Base-by-base conservation (phyloP, 2,113 vertebrate species). In the Corydoras sp. region DNA sequence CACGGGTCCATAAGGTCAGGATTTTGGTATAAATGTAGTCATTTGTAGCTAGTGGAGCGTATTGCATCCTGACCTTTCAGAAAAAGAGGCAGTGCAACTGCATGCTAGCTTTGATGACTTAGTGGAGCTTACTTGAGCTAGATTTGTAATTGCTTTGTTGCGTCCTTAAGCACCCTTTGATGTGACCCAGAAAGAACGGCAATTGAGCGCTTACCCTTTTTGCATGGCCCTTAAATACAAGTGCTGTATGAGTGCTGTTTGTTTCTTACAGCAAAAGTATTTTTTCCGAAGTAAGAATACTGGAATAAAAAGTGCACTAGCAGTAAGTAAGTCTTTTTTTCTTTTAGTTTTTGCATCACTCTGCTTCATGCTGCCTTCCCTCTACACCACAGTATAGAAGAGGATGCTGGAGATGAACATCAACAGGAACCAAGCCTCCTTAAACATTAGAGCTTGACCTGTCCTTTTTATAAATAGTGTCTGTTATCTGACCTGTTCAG, bases 51-150 rank as follows among this genome's bases (percentile, higher is more conserved):
- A 65, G 62, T 29, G 53, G 62, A 48, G n/a, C 55, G 58, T 55
- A 55, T 7, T 32, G 65, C 32, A 35, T 4, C 13, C n/a, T 76
- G 78, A 76, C 78, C 74, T 79, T 79, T 76, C 31, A 64, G 54
- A 55, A 1, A 54, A 60, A 62, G 62, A 58, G 53, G 55, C 53
- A 43, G 9, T 18, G 62, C 73, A 70, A 54, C 59, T 51, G 18
- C 59, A 54, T 35, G 65, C 12, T 80, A 64, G 56, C 35, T 72
- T 15, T 69, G 30, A 53, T 12, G 13, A 72, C 15, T 49, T 51
- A 14, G 29, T 32, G 63, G 69, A 72, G 64, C 62, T 71, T 71
- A 71, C 66, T 30, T 59, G 50, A 76, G 49, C 12, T 73, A 32
- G 65, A 58, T 30, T 70, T 6, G 54, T 50, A 74, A 75, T 76